phyloP scores from a whole-genome alignment of 2,113 vertebrate genomes.

The Amphiprion percula region DNA sequence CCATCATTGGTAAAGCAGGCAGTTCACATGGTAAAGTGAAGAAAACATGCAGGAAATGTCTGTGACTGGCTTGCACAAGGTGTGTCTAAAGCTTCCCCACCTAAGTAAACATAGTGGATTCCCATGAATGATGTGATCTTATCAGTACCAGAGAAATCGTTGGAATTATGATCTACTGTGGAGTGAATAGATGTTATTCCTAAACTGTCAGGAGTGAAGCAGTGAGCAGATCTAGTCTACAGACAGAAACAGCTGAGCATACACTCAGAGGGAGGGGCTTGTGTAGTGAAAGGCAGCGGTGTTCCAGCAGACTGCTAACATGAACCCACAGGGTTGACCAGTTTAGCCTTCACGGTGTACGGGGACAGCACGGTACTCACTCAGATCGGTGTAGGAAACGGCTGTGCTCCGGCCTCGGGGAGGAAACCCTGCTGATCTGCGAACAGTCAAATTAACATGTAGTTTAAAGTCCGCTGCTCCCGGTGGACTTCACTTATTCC shows the following conservation, averaged over 20 bases:
- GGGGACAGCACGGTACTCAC: constrained; percentile 35
- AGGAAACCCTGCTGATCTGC: constrained; percentile 3
- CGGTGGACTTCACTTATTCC: background rate
- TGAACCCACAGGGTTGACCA: background rate
- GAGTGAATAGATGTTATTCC: background rate
- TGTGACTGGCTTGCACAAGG: constrained; percentile 3
- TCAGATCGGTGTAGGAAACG: constrained; percentile 2
- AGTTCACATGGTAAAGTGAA: no score
- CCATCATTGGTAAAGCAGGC: no score
- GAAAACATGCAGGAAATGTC: no score
- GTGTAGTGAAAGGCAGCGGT: background rate
- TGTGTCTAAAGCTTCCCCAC: background rate
- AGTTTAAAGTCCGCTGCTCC: no score
- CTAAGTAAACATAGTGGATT: background rate
- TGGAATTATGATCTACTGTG: background rate
- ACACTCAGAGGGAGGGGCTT: background rate
- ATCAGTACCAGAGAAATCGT: background rate
- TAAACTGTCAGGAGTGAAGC: background rate
- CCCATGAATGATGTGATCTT: background rate
- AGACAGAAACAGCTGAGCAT: constrained; percentile 64
- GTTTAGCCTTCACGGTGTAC: no score
- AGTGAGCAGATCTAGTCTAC: constrained; percentile 16
- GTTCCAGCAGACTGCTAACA: no score
- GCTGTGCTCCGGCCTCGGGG: constrained; percentile 10
- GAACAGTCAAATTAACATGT: constrained; percentile 19